These are phyloP conservation scores for Orthonychiurus folsomi DNA, from an alignment of 2,888 invertebrate species.

Conservation along the genomic window DNA sequence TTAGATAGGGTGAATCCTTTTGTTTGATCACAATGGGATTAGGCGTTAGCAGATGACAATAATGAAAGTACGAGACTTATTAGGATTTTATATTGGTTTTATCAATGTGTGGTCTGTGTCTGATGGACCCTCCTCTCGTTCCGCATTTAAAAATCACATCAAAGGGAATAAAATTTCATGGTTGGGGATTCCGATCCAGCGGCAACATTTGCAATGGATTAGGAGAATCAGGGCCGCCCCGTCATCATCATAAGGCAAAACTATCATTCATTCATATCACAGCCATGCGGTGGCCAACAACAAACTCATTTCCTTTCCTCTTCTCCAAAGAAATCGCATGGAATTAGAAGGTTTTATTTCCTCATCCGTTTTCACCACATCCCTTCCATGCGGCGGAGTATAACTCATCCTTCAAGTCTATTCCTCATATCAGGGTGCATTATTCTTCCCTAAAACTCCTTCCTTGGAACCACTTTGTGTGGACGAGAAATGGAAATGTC, in stretches of 20 bases:
- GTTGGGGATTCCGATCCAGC: slow-evolving; percentile 12
- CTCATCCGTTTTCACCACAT: no score
- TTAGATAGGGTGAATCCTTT: slow-evolving; percentile 23
- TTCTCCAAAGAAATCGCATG: neutral
- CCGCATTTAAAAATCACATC: slow-evolving; percentile 20
- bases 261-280: neutral
- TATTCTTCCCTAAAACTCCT: no score
- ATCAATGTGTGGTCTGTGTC: slow-evolving; percentile 12
- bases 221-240: slow-evolving; percentile 1
- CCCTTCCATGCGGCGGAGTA: no score
- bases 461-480: no score
- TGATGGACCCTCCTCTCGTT: slow-evolving; percentile 3
- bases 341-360: no score
- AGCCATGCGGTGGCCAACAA: neutral
- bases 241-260: neutral
- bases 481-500: neutral
- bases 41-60: slow-evolving; percentile 31
- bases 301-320: neutral
- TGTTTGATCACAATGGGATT: slow-evolving; percentile 23
- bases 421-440: neutral
- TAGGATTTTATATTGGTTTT: slow-evolving; percentile 14
- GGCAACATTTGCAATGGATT: slow-evolving; percentile 21
- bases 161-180: slow-evolving; percentile 24
- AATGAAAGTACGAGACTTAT: slow-evolving; percentile 14
- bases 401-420: neutral